Conservation (phyloP, 1,140 invertebrate genomes). For the Euborellia annulipes region DNA sequence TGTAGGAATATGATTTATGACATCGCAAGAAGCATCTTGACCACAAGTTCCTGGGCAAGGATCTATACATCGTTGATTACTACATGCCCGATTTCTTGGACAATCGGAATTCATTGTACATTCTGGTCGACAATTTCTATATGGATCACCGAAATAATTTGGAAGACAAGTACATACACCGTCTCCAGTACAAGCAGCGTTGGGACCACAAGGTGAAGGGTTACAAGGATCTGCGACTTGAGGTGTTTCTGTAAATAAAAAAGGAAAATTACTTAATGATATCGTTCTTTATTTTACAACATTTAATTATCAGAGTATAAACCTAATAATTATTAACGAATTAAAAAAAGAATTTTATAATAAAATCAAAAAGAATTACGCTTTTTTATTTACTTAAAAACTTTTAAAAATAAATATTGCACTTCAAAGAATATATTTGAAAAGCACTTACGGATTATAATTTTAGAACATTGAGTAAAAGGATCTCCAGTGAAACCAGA, state of each 20-base stretch:
- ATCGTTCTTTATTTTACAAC: no score
- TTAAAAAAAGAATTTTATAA: no score
- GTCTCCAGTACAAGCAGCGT: constrained; percentile 49
- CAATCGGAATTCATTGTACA: constrained; percentile 74
- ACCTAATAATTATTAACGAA: no score
- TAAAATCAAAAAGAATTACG: no score
- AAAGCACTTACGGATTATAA: no score
- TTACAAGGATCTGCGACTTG: constrained; percentile 59
- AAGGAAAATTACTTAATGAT: constrained; percentile 1
- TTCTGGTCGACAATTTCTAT: constrained; percentile 52
- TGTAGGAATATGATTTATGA: constrained; percentile 60
- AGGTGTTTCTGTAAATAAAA: constrained; percentile 20
- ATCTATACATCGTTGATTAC: constrained; percentile 55
- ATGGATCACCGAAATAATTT: constrained; percentile 59
- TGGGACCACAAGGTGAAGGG: constrained; percentile 61
- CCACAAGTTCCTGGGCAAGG: constrained; percentile 65
- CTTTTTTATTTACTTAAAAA: no score
- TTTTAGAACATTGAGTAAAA: constrained; percentile 31
- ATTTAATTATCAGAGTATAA: no score
- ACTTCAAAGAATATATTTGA: no score
- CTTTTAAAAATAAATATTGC: no score
- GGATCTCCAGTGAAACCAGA: constrained; percentile 46
- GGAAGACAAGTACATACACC: constrained; percentile 56
- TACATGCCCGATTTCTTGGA: constrained; percentile 51
- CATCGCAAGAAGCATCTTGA: constrained; percentile 51